Percentiles rank a stretch among this genome's conserved stretches.
Conservation (phyloP, 2,888 invertebrate genomes). For the Caenorhabditis sp. region DNA sequence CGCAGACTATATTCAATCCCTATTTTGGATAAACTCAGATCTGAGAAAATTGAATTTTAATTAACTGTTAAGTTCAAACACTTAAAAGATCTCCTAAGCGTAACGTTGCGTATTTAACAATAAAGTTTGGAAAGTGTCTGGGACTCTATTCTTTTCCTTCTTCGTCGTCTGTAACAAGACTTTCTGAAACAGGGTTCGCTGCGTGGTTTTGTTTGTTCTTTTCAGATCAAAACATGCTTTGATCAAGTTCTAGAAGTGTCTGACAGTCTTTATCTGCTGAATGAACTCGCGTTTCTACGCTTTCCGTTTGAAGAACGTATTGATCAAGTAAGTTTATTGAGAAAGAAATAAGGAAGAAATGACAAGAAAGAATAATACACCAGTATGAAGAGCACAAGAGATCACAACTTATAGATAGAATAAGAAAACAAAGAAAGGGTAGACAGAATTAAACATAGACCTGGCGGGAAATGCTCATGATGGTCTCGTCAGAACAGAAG, state of each 20-base stretch:
- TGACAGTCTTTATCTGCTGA: too few species aligned
- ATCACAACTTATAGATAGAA: background rate
- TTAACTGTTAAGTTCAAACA: background rate
- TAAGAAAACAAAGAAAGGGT: background rate
- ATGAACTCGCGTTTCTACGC: too few species aligned
- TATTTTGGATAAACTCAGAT: constrained; percentile 25
- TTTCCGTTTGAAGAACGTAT: too few species aligned
- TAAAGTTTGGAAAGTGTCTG: too few species aligned
- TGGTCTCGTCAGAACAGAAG: background rate
- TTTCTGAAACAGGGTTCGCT: too few species aligned
- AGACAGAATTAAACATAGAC: constrained; percentile 17
- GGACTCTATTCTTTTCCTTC: too few species aligned
- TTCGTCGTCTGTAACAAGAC: too few species aligned
- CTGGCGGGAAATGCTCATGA: constrained; percentile 12
- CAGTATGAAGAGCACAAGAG: background rate
- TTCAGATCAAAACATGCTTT: too few species aligned
- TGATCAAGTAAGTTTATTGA: too few species aligned
- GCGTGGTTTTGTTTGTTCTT: too few species aligned
- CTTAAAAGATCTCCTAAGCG: too few species aligned
- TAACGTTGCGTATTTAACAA: too few species aligned
- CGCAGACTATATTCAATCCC: constrained; percentile 50
- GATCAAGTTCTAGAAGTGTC: constrained; percentile 20
- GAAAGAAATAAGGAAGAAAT: background rate
- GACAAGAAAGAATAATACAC: background rate
- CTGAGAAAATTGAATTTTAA: background rate